phyloP scores from a whole-genome alignment of 2,888 invertebrate genomes.

The Epirrhoe tristata region DNA sequence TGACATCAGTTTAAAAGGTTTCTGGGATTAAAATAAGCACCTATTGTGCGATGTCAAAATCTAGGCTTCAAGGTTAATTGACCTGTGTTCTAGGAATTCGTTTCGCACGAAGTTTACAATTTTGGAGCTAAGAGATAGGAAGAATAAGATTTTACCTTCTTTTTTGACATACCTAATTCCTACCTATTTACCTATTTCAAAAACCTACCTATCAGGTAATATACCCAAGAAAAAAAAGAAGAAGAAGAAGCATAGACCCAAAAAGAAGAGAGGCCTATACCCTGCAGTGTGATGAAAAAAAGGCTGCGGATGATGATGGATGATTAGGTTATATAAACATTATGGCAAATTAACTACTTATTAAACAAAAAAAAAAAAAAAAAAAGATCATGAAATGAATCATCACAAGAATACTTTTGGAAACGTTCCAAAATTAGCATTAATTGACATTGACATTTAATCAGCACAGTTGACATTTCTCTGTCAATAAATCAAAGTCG shows the following conservation, averaged over 20 bases:
- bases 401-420: background rate
- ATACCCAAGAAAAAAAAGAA: no score
- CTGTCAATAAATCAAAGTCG: slow-evolving; percentile 21
- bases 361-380: background rate
- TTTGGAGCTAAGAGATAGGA: background rate
- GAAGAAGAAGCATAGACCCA: no score
- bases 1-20: slow-evolving; percentile 29
- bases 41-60: slow-evolving; percentile 25
- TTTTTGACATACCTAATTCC: background rate
- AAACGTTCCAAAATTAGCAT: background rate
- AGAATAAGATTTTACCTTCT: background rate
- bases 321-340: no score
- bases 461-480: slow-evolving; percentile 24
- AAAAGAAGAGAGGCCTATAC: no score
- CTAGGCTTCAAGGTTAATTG: slow-evolving; percentile 29
- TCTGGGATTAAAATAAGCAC: slow-evolving; percentile 18
- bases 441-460: slow-evolving; percentile 28
- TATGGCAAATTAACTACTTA: no score
- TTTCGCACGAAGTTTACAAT: slow-evolving; percentile 12
- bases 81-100: slow-evolving; percentile 22
- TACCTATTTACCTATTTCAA: no score
- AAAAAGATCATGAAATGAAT: background rate
- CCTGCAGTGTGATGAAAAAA: no score
- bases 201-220: no score
- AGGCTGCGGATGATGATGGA: no score